Evolutionary conservation across 2,888 invertebrate species (phyloP).

Genomic region (Embidobia sp.): DNA sequence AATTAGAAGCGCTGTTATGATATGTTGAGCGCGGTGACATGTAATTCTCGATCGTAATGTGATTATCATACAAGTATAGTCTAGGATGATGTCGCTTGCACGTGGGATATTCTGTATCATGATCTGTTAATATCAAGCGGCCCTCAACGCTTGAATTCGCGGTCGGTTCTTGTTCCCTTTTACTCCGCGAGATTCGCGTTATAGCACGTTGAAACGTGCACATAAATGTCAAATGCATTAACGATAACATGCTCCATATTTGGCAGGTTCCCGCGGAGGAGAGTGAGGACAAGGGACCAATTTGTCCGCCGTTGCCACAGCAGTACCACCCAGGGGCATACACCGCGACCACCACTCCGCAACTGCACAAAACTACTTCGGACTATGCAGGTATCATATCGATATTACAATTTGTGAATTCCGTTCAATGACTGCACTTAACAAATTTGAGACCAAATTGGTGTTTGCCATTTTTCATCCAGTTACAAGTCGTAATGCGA

Average conservation of each 20-base stretch:
- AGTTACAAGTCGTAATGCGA: too few species aligned
- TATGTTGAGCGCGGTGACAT: constrained; percentile 15
- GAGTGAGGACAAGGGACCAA: constrained; percentile 80
- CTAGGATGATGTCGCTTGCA: constrained; percentile 47
- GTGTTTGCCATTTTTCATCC: too few species aligned
- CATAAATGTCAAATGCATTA: constrained; percentile 78
- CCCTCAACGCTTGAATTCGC: constrained; percentile 59
- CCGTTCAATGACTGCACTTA: neutral
- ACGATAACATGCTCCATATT: constrained; percentile 73
- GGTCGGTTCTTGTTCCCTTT: constrained; percentile 69
- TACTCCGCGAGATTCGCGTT: constrained; percentile 65
- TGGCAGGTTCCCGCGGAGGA: constrained; percentile 78
- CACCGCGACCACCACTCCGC: constrained; percentile 74
- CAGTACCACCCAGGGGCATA: constrained; percentile 78
- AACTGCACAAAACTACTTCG: constrained; percentile 77
- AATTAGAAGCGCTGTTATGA: constrained; percentile 11
- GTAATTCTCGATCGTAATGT: constrained; percentile 32
- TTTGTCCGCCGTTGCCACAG: constrained; percentile 79
- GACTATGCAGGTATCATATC: constrained; percentile 74
- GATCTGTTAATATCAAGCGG: constrained; percentile 61
- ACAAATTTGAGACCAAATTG: too few species aligned
- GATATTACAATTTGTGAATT: constrained; percentile 28
- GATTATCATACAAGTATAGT: constrained; percentile 45
- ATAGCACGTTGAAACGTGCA: constrained; percentile 66
- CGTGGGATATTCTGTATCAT: constrained; percentile 51